phyloP scores from a whole-genome alignment of 23 tunicate genomes.

The Trididemnum nubilum region DNA sequence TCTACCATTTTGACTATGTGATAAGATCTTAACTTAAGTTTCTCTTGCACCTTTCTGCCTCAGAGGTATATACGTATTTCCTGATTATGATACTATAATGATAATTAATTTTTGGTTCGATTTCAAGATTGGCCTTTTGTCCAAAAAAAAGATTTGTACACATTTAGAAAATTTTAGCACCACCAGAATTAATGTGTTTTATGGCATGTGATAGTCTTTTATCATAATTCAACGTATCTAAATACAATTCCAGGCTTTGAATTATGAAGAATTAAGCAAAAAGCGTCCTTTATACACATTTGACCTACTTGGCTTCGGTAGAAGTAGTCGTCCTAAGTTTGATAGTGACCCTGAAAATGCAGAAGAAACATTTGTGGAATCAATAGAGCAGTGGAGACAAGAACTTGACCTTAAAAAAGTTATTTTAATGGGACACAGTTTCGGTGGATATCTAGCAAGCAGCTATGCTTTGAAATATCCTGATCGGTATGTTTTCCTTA shows the following conservation, averaged over 20 bases:
- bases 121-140: too few relatives aligned
- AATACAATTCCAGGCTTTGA: slow-evolving; percentile 67
- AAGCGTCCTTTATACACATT: slow-evolving; percentile 77
- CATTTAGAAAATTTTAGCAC: too few relatives aligned
- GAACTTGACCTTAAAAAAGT: slow-evolving; percentile 57
- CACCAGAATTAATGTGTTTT: too few relatives aligned
- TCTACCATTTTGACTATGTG: too few relatives aligned
- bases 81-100: too few relatives aligned
- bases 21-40: too few relatives aligned
- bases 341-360: slow-evolving; percentile 44
- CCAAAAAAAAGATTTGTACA: too few relatives aligned
- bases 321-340: slow-evolving; percentile 87
- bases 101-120: too few relatives aligned
- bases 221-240: too few relatives aligned
- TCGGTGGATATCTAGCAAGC: slow-evolving; percentile 92
- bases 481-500: slow-evolving; percentile 50
- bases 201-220: too few relatives aligned
- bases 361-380: slow-evolving; percentile 78
- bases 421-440: slow-evolving; percentile 90
- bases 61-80: too few relatives aligned
- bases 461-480: slow-evolving; percentile 92
- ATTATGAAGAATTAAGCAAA: slow-evolving; percentile 59
- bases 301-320: slow-evolving; percentile 89
- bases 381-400: slow-evolving; percentile 91
- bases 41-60: too few relatives aligned